phyloP scores from a whole-genome alignment of 2,888 invertebrate species.

The Oscheius sp. region DNA sequence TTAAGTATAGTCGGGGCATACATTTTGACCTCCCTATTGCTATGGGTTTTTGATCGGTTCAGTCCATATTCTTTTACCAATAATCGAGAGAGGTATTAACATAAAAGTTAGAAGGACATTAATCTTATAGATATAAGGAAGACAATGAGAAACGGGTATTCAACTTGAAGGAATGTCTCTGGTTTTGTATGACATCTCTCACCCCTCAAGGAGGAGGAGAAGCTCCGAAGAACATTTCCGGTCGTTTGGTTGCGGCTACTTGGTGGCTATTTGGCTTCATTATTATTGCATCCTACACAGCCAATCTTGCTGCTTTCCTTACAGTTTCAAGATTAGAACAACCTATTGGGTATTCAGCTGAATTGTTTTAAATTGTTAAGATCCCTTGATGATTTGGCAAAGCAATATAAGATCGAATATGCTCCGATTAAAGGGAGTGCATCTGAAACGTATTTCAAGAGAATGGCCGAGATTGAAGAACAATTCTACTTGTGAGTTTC shows the following conservation, averaged over 20 bases:
- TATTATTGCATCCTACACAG: constrained; percentile 97
- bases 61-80: constrained; percentile 95
- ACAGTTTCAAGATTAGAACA: constrained; percentile 77
- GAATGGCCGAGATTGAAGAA: constrained; percentile 94
- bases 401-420: constrained; percentile 94
- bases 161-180: constrained; percentile 91
- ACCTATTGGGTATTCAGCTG: constrained; percentile 65
- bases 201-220: constrained; percentile 93
- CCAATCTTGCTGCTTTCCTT: constrained; percentile 94
- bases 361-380: too few species aligned
- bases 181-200: constrained; percentile 98
- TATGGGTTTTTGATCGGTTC: constrained; percentile 96
- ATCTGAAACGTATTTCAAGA: constrained; percentile 90
- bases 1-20: constrained; percentile 92
- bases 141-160: constrained; percentile 83
- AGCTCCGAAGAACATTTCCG: constrained; percentile 93
- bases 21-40: constrained; percentile 89
- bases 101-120: not conserved
- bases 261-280: constrained; percentile 98
- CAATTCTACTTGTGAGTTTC: constrained; percentile 86
- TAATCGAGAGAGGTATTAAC: constrained; percentile 74
- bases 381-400: constrained; percentile 86
- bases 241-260: constrained; percentile 91
- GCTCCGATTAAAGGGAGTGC: constrained; percentile 88
- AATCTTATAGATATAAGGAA: constrained; percentile 76